These are phyloP conservation scores for Stenchaetothrips biformis DNA, from an alignment of 2,888 invertebrate species.

Conservation along the genomic window DNA sequence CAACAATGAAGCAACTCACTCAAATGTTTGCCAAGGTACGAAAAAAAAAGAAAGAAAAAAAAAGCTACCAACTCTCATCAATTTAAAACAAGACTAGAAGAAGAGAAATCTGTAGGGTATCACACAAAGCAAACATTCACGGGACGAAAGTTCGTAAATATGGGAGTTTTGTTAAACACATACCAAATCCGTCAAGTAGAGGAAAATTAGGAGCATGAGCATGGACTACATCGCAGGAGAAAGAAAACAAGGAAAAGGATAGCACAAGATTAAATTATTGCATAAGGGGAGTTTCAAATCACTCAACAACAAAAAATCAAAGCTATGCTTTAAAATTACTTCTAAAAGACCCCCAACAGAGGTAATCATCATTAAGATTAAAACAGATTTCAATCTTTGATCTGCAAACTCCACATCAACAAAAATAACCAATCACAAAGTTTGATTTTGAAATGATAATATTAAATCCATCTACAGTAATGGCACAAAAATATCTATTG, in stretches of 20 bases:
- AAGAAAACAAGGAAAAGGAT: constrained; percentile 22
- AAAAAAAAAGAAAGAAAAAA: not conserved
- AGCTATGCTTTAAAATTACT: not conserved
- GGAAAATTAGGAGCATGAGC: constrained; percentile 39
- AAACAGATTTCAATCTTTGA: too few species aligned
- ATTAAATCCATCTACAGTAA: not conserved
- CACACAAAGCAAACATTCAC: not conserved
- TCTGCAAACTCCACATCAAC: too few species aligned
- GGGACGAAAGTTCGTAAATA: not conserved
- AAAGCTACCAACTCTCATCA: not conserved
- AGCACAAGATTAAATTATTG: constrained; percentile 15
- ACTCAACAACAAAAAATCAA: not conserved
- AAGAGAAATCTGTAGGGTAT: not conserved
- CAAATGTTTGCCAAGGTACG: not conserved
- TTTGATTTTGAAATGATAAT: not conserved
- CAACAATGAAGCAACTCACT: constrained; percentile 20
- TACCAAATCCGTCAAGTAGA: constrained; percentile 41
- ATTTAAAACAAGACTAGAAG: constrained; percentile 4
- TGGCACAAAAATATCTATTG: not conserved
- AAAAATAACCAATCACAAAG: not conserved
- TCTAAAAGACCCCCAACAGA: not conserved
- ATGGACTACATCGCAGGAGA: constrained; percentile 37
- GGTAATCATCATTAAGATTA: too few species aligned
- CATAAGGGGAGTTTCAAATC: not conserved
- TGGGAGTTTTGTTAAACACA: constrained; percentile 33